Evolutionary conservation across 2,797 vertebrate species (phyloP).

Genomic region (Decapterus maruadsi): DNA sequence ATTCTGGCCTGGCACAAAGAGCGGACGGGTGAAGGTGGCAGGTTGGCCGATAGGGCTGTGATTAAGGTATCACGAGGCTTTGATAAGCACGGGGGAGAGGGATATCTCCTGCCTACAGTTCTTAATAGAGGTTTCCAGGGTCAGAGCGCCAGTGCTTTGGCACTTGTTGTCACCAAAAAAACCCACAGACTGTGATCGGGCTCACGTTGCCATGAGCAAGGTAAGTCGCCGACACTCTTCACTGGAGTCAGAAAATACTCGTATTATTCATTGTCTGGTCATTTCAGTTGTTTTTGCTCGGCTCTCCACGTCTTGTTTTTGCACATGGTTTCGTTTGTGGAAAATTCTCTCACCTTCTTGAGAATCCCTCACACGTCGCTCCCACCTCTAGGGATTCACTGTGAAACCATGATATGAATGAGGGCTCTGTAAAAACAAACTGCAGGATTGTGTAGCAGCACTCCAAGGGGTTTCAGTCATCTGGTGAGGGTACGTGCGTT

Average conservation of each 20-base stretch:
- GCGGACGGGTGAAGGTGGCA: constrained; percentile 60
- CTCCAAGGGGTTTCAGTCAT: constrained; percentile 9
- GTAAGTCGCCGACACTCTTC: constrained; percentile 59
- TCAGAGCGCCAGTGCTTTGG: constrained; percentile 43
- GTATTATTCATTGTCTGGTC: constrained; percentile 8
- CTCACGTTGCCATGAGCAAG: constrained; percentile 68
- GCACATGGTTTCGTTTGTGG: constrained; percentile 59
- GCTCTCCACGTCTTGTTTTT: constrained; percentile 56
- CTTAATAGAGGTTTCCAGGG: constrained; percentile 59
- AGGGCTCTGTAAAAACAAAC: constrained; percentile 74
- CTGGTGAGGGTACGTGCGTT: constrained; percentile 14
- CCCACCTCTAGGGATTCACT: constrained; percentile 71
- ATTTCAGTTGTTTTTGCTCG: constrained; percentile 7
- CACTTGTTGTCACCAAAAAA: constrained; percentile 34
- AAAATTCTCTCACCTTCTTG: constrained; percentile 74
- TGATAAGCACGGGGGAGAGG: constrained; percentile 57
- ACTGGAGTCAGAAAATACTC: neutral
- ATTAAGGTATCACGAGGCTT: constrained; percentile 70
- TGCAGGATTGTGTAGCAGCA: constrained; percentile 50
- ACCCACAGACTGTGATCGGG: constrained; percentile 41
- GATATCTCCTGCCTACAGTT: constrained; percentile 39
- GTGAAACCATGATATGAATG: constrained; percentile 75
- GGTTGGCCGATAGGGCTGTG: constrained; percentile 62
- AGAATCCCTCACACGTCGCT: constrained; percentile 73
- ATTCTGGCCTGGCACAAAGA: constrained; percentile 54